phyloP scores from a whole-genome alignment of 2,797 vertebrate genomes.

The Eurystomus glaucurus region DNA sequence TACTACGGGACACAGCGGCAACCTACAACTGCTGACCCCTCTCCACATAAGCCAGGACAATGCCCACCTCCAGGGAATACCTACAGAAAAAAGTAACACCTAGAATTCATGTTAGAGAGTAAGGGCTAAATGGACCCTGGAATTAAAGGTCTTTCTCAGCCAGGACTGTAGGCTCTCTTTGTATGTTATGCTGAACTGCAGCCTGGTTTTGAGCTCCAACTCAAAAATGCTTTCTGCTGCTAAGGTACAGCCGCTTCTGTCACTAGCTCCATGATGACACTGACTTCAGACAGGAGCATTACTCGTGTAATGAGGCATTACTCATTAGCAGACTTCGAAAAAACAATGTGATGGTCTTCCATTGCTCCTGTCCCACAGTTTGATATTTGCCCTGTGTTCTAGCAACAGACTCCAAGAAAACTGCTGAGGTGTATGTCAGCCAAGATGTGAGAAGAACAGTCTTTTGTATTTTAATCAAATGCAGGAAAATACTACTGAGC shows the following conservation, averaged over 20 bases:
- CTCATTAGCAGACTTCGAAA: background rate
- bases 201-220: background rate
- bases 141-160: background rate
- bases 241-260: background rate
- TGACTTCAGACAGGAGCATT: background rate
- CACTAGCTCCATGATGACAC: background rate
- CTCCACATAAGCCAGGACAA: background rate
- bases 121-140: background rate
- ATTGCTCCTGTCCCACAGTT: background rate
- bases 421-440: background rate
- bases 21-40: background rate
- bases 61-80: background rate
- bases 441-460: background rate
- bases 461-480: background rate
- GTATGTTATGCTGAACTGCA: background rate
- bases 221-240: background rate
- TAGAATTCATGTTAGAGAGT: background rate
- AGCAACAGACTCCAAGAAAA: background rate
- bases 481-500: background rate
- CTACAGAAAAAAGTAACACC: background rate
- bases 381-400: background rate
- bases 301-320: too few species aligned
- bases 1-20: background rate
- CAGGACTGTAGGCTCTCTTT: background rate
- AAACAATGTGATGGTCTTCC: background rate